Percentiles rank a stretch among this genome's conserved stretches.
phyloP scores from a whole-genome alignment of 2,888 invertebrate species.

The Cephus pulcher region DNA sequence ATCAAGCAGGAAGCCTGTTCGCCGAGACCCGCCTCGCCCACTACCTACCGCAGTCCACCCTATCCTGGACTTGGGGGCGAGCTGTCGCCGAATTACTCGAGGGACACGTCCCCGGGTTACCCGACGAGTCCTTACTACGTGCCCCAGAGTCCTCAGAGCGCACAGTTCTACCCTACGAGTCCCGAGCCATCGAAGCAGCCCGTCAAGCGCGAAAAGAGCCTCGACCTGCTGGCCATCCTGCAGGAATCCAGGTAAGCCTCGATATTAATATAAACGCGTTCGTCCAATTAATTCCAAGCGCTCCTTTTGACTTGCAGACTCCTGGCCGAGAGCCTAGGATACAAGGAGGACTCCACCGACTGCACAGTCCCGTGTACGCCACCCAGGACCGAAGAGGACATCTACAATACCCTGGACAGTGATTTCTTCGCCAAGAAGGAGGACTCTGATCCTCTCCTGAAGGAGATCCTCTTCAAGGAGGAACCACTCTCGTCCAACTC shows the following conservation, averaged over 20 bases:
- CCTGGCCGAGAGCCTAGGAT: conserved; percentile 61
- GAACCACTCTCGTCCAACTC: conserved; percentile 39
- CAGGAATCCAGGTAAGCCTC: conserved; percentile 61
- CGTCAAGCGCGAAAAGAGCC: conserved; percentile 61
- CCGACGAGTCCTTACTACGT: conserved; percentile 63
- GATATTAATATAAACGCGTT: background rate
- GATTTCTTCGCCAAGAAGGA: conserved; percentile 61
- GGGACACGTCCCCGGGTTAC: conserved; percentile 61
- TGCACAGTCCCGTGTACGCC: conserved; percentile 64
- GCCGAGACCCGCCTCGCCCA: conserved; percentile 58
- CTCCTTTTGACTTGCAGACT: conserved; percentile 41
- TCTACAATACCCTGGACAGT: conserved; percentile 61
- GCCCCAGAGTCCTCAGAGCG: conserved; percentile 63
- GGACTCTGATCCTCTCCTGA: conserved; percentile 53
- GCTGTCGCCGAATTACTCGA: conserved; percentile 59
- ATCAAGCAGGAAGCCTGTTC: conserved; percentile 71
- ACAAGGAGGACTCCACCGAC: conserved; percentile 63
- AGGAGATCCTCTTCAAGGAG: conserved; percentile 62
- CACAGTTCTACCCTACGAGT: conserved; percentile 60
- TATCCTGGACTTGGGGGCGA: conserved; percentile 52
- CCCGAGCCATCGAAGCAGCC: conserved; percentile 59
- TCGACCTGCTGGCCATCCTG: conserved; percentile 60
- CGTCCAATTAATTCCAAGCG: background rate
- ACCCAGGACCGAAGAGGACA: conserved; percentile 62
- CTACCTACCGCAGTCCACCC: conserved; percentile 56